phyloP scores from a whole-genome alignment of 2,113 vertebrate genomes.

The Neolamprologus brichardi region DNA sequence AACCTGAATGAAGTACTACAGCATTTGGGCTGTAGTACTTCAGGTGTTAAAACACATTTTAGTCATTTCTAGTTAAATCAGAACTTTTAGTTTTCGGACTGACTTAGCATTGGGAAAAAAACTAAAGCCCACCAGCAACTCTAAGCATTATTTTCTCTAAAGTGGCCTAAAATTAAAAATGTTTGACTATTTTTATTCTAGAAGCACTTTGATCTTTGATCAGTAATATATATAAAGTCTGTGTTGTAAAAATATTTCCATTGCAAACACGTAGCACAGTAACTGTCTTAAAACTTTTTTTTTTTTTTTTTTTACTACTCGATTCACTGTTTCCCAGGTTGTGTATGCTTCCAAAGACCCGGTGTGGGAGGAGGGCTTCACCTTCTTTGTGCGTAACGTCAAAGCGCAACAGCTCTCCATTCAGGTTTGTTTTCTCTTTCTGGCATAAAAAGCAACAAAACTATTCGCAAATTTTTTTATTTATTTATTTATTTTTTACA shows the following conservation, averaged over 20 bases:
- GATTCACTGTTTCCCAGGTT: slow-evolving; percentile 65
- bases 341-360: slow-evolving; percentile 83
- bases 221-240: background rate
- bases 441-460: fast-evolving
- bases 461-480: background rate
- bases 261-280: background rate
- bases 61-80: background rate
- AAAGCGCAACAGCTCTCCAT: slow-evolving; percentile 77
- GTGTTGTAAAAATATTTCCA: background rate
- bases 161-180: background rate
- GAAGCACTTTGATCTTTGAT: background rate
- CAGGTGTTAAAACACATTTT: background rate
- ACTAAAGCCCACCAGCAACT: background rate
- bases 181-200: background rate
- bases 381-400: slow-evolving; percentile 85
- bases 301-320: background rate
- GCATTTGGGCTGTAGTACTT: background rate
- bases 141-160: background rate
- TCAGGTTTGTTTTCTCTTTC: slow-evolving; percentile 69
- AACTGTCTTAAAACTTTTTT: background rate
- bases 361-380: slow-evolving; percentile 86
- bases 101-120: background rate
- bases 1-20: background rate
- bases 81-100: background rate
- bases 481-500: background rate